Evolutionary conservation across 37 sponge, comb jelly and placozoan species (phyloP).

Genomic region (Eunapius fragilis): DNA sequence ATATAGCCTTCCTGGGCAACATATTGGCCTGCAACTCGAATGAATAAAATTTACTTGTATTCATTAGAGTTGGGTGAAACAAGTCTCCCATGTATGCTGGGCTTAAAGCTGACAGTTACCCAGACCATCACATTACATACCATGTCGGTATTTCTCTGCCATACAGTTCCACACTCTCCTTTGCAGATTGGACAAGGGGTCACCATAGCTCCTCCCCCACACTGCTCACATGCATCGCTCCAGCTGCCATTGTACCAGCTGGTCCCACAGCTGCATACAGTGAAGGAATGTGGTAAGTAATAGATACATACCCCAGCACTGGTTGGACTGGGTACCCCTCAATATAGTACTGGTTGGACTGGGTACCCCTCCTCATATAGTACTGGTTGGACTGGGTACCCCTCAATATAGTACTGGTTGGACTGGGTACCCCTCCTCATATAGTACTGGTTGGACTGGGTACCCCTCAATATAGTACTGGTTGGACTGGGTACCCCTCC

Average conservation of each 20-base stretch:
- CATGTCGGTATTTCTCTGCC: constrained; percentile 49
- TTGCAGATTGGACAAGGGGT: constrained; percentile 41
- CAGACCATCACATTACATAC: constrained; percentile 22
- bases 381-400: neutral
- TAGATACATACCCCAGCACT: neutral
- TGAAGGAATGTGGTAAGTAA: too few relatives aligned
- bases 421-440: neutral
- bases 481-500: neutral
- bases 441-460: neutral
- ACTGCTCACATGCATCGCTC: constrained; percentile 26
- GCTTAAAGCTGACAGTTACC: too few relatives aligned
- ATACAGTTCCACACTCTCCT: constrained; percentile 46
- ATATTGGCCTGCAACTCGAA: too few relatives aligned
- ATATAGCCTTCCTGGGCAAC: too few relatives aligned
- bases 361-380: neutral
- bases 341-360: neutral
- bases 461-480: neutral
- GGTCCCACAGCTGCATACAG: constrained; percentile 46
- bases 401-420: too few relatives aligned
- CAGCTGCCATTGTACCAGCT: constrained; percentile 37
- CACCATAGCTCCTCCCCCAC: constrained; percentile 49
- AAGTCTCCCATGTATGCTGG: too few relatives aligned
- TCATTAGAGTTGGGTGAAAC: too few relatives aligned
- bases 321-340: too few relatives aligned
- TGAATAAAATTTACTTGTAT: too few relatives aligned